phyloP scores from a whole-genome alignment of 2,888 invertebrate genomes.

The Blastobasis adustella region DNA sequence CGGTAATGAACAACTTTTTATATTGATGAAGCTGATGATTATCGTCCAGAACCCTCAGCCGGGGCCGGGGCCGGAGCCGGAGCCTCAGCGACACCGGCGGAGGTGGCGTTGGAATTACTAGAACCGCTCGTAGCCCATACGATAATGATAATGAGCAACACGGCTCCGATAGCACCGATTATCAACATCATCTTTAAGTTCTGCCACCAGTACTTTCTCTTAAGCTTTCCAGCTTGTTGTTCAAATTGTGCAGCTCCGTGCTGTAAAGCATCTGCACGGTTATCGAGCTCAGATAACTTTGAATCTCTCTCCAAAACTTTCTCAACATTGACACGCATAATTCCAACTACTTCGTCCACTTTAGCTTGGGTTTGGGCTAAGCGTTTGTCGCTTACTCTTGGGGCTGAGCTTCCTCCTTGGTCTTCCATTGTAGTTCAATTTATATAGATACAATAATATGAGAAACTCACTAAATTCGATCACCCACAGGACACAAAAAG shows the following conservation, averaged over 20 bases:
- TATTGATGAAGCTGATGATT: slow-evolving; percentile 16
- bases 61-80: slow-evolving; percentile 9
- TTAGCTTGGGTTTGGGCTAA: slow-evolving; percentile 70
- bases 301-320: slow-evolving; percentile 97
- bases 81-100: slow-evolving; percentile 22
- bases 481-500: too few relatives aligned
- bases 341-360: slow-evolving; percentile 85
- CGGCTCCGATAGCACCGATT: slow-evolving; percentile 88
- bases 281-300: slow-evolving; percentile 95
- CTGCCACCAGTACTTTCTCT: slow-evolving; percentile 98
- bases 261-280: slow-evolving; percentile 95
- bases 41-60: slow-evolving; percentile 32
- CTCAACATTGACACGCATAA: slow-evolving; percentile 97
- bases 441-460: slow-evolving; percentile 1
- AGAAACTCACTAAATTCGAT: too few relatives aligned
- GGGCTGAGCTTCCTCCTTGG: slow-evolving; percentile 64
- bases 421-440: slow-evolving; percentile 56
- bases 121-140: slow-evolving; percentile 64
- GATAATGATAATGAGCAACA: slow-evolving; percentile 88
- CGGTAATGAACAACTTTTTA: background rate
- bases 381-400: slow-evolving; percentile 67
- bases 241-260: slow-evolving; percentile 97
- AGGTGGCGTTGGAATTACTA: slow-evolving; percentile 8
- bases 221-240: slow-evolving; percentile 96
- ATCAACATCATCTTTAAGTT: slow-evolving; percentile 98